Conservation (phyloP, 1,140 invertebrate species). For the Calycopis cecrops region DNA sequence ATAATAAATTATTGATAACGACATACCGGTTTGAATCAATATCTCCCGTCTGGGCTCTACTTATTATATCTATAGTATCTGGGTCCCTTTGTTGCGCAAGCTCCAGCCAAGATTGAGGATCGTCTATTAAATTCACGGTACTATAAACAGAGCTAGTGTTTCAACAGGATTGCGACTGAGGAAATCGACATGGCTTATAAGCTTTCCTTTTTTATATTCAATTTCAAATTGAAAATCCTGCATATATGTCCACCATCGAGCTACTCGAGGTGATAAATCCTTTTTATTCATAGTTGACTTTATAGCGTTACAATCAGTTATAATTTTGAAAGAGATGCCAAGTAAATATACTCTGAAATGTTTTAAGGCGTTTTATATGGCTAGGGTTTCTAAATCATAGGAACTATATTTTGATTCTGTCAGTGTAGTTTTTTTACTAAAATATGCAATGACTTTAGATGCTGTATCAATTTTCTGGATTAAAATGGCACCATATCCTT, state of each 20-base stretch:
- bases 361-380: not conserved
- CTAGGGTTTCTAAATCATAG: conserved; percentile 6
- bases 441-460: too few relatives aligned
- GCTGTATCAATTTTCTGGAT: too few relatives aligned
- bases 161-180: conserved; percentile 6
- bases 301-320: not conserved
- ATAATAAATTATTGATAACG: conserved; percentile 4
- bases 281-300: not conserved
- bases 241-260: conserved; percentile 1
- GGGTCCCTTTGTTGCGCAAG: not conserved
- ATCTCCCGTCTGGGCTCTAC: not conserved
- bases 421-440: too few relatives aligned
- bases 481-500: too few relatives aligned
- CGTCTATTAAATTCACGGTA: not conserved
- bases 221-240: not conserved
- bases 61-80: not conserved
- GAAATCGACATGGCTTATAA: conserved; percentile 7
- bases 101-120: not conserved
- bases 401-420: conserved; percentile 1
- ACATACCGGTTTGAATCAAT: not conserved
- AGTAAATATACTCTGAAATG: conserved; percentile 1
- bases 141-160: not conserved
- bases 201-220: conserved; percentile 1
- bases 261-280: not conserved
- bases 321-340: not conserved